phyloP scores from a whole-genome alignment of 2,797 vertebrate genomes.

The Champsocephalus esox region DNA sequence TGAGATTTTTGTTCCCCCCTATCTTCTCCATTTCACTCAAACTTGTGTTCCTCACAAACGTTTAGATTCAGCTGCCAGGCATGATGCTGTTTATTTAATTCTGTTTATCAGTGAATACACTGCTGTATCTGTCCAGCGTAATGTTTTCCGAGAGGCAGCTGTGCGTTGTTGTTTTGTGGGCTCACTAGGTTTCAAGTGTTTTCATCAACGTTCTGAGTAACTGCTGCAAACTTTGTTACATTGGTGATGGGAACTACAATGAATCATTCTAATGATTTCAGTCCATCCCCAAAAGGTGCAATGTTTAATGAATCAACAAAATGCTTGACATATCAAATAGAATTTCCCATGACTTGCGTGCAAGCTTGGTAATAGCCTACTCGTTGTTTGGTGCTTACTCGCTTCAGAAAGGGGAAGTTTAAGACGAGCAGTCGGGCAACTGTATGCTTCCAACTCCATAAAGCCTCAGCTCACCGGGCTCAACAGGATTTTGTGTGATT shows the following conservation, averaged over 20 bases:
- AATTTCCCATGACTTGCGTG: neutral
- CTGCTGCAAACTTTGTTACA: neutral
- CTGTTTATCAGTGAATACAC: conserved; percentile 22
- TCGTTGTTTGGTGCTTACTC: neutral
- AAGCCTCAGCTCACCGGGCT: conserved; percentile 7
- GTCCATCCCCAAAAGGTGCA: neutral
- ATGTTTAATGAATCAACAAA: conserved; percentile 12
- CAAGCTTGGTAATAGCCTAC: neutral
- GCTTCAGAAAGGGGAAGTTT: conserved; percentile 4
- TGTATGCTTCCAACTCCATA: conserved; percentile 1
- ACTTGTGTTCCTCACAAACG: conserved; percentile 29
- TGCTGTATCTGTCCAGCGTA: conserved; percentile 8
- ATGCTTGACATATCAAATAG: neutral
- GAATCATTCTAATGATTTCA: conserved; percentile 11
- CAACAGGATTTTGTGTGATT: conserved; percentile 1
- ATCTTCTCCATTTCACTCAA: conserved; percentile 15
- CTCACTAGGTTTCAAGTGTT: conserved; percentile 16
- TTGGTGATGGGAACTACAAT: neutral
- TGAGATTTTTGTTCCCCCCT: conserved; percentile 3
- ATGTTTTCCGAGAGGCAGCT: conserved; percentile 13
- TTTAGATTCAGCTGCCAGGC: conserved; percentile 23
- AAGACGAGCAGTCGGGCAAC: neutral
- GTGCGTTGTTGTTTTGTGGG: neutral
- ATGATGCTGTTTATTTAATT: conserved; percentile 30
- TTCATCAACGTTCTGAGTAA: conserved; percentile 18